Base-by-base conservation (phyloP, 2,797 vertebrate genomes). In the Lithobates pipiens region DNA sequence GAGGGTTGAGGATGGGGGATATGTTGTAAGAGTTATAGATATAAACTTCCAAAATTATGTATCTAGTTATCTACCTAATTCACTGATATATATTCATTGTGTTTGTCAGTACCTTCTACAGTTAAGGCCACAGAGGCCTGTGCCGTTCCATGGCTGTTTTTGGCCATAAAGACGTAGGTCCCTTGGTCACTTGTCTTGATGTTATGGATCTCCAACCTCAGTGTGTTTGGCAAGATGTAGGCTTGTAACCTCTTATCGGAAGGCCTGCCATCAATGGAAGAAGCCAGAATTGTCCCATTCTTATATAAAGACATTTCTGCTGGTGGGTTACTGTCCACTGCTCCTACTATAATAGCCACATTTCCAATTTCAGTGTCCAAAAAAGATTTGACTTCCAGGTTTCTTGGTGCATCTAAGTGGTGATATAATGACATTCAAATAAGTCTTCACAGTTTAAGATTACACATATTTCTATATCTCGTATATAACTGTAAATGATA, bases 201-300 rank as follows among this genome's bases (percentile, higher is more conserved):
- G 0, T 90, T 85, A 21, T 5, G 69, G 68, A 95, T 88, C 88
- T 95, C 93, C 85, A 95, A 16, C 3, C 89, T 86, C 87, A 95
- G 83, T 0, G 34, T 0, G 29, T 94, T 93, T 82, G 91, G 90
- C 32, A 80, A 25, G 0, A 89, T 86, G 15, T 82, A 70, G 13
- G 32, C 0, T 0, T 0, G 42, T 23, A 6, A 0, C 27, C 67
- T 39, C 18, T 10, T 29, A 16, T 15, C 25, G 9, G 34, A 25
- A 0, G 9, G 0, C 5, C 46, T 0, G 0, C 0, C 8, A 0
- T 89, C 84, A 10, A 61, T 27, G 1, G 73, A 88, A 81, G 92
- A 82, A 7, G 84, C 90, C 75, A 94, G 21, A 27, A 76, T 54
- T 18, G 7, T 78, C 16, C 90, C 88, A 0, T 0, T 90, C 1